Evolutionary conservation across 2,797 vertebrate genomes (phyloP).

Genomic region (Dallia pectoralis): DNA sequence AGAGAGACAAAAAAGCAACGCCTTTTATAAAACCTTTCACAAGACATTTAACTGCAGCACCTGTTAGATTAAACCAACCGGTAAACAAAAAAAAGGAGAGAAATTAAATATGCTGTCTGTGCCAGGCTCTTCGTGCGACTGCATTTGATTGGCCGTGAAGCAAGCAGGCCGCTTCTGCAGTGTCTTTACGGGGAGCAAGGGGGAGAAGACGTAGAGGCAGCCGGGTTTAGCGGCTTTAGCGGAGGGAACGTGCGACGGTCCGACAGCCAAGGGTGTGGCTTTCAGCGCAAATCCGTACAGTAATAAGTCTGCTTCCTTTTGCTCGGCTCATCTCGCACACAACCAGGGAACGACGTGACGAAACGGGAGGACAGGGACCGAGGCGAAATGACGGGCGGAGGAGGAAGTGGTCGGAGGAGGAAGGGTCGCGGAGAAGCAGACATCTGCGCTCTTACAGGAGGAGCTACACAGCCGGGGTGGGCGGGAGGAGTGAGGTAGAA

Average conservation of each 20-base stretch:
- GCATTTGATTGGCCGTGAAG: conserved; percentile 50
- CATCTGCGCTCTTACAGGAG: conserved; percentile 7
- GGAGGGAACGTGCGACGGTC: conserved; percentile 50
- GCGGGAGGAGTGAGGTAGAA: conserved; percentile 1
- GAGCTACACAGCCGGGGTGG: conserved; percentile 28
- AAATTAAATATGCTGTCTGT: not conserved
- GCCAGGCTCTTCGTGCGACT: not conserved
- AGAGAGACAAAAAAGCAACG: not conserved
- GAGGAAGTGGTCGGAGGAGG: not conserved
- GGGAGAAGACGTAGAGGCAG: conserved; percentile 27
- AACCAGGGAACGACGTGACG: too few relatives aligned
- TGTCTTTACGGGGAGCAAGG: conserved; percentile 27
- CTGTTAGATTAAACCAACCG: conserved; percentile 39
- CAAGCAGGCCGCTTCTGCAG: conserved; percentile 52
- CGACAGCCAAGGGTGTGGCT: conserved; percentile 41
- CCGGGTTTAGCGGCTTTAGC: conserved; percentile 60
- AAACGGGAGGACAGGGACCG: conserved; percentile 31
- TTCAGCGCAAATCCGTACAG: not conserved
- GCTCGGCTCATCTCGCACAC: too few relatives aligned
- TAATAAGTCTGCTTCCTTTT: conserved; percentile 44
- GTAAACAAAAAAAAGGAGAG: not conserved
- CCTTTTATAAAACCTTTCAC: conserved; percentile 9
- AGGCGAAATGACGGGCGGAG: conserved; percentile 4
- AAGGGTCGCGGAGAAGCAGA: not conserved
- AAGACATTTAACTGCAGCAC: conserved; percentile 40